Conservation (phyloP, 35 echinoderm and acorn worm genomes). For the Lytechinus pictus region DNA sequence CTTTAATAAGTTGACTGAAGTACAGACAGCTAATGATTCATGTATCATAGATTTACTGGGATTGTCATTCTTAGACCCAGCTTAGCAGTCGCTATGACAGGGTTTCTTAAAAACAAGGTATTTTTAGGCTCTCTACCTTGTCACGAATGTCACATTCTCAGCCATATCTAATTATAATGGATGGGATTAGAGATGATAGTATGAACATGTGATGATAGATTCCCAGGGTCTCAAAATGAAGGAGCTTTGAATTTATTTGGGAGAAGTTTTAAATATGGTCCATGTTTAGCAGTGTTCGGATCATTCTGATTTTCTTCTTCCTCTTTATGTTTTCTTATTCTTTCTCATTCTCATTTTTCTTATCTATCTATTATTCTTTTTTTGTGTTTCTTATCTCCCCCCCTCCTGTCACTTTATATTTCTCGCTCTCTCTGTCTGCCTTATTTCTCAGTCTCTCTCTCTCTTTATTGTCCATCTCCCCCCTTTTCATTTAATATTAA, state of each 20-base stretch:
- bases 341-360: no score
- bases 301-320: background rate
- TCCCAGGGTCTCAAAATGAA: background rate
- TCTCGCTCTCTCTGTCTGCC: no score
- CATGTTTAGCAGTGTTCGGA: background rate
- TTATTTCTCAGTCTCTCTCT: no score
- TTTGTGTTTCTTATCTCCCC: background rate
- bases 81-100: background rate
- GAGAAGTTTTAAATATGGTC: background rate
- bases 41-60: conserved; percentile 21
- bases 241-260: background rate
- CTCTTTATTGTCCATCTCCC: no score
- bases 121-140: background rate
- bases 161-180: background rate
- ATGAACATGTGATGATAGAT: background rate
- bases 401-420: no score
- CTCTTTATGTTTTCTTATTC: background rate
- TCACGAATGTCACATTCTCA: background rate
- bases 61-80: background rate
- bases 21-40: background rate
- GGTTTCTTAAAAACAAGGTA: conserved; percentile 2
- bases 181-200: background rate
- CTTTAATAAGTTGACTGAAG: background rate
- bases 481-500: no score
- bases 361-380: background rate